Conservation (phyloP, 1,140 invertebrate genomes). For the Ruditapes philippinarum region DNA sequence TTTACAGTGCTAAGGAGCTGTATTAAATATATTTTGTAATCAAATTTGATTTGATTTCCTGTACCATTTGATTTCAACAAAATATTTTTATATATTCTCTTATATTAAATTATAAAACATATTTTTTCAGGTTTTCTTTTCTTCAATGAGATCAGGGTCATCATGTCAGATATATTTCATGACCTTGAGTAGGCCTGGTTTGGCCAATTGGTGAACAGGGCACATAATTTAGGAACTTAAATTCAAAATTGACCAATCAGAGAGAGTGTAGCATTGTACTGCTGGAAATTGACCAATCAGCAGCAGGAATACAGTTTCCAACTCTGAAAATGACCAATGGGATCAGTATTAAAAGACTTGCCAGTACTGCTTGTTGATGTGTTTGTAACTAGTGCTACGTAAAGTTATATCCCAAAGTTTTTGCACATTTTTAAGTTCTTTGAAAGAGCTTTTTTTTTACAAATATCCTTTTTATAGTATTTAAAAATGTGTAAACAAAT, state of each 20-base stretch:
- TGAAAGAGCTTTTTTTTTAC: background rate
- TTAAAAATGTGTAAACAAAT: no score
- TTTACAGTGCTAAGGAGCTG: no score
- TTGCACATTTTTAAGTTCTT: background rate
- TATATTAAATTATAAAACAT: no score
- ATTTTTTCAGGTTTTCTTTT: slow-evolving; percentile 96
- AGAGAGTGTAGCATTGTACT: background rate
- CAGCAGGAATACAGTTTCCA: background rate
- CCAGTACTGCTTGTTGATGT: background rate
- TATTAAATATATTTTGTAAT: no score
- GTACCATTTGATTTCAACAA: no score
- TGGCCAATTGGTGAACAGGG: slow-evolving; percentile 96
- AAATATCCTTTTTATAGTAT: no score
- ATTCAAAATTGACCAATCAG: slow-evolving; percentile 3
- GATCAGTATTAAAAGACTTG: slow-evolving; percentile 19
- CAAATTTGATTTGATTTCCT: no score
- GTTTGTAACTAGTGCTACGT: background rate
- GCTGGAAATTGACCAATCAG: background rate
- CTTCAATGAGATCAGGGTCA: slow-evolving; percentile 97
- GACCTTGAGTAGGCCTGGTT: slow-evolving; percentile 99
- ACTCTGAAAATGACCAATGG: background rate
- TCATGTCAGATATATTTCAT: slow-evolving; percentile 99
- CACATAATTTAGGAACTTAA: background rate
- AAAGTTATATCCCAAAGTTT: background rate
- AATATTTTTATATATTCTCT: no score